These are phyloP conservation scores for Gryon sp. DNA, from an alignment of 1,140 invertebrate species.

Conservation along the genomic window DNA sequence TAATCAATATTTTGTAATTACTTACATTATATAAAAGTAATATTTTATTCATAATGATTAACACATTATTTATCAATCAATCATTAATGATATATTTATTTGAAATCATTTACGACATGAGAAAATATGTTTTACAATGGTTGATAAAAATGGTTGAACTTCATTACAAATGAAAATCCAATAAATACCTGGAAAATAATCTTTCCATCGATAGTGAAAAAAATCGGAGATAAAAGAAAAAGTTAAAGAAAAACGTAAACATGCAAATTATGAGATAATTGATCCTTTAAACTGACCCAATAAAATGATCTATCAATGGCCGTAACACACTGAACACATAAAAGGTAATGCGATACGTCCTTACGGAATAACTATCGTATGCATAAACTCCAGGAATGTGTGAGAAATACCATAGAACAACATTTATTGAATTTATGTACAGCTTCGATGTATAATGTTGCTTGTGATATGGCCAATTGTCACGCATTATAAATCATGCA, in stretches of 20 bases:
- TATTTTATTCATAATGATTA: background rate
- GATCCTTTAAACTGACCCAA: constrained; percentile 33
- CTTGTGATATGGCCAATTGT: too few relatives aligned
- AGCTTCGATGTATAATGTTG: background rate
- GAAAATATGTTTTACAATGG: too few relatives aligned
- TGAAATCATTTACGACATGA: too few relatives aligned
- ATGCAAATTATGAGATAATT: constrained; percentile 28
- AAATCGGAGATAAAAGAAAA: too few relatives aligned
- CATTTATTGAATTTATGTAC: constrained; percentile 7
- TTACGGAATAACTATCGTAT: constrained; percentile 39
- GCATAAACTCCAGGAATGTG: constrained; percentile 39
- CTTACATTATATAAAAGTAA: too few relatives aligned
- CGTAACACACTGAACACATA: constrained; percentile 8
- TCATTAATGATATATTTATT: background rate
- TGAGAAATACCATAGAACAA: constrained; percentile 49
- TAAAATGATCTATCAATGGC: constrained; percentile 42
- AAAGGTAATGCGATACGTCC: constrained; percentile 49
- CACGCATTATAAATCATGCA: constrained; percentile 5
- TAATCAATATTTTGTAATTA: too few relatives aligned
- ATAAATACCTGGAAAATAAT: too few relatives aligned
- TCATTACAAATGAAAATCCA: too few relatives aligned
- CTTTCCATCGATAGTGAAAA: too few relatives aligned
- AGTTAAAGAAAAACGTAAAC: constrained; percentile 9
- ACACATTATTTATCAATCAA: background rate
- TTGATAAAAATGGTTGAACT: too few relatives aligned